Evolutionary conservation across 1,140 invertebrate genomes (phyloP).

Genomic region (Aphelenchoides avenae): DNA sequence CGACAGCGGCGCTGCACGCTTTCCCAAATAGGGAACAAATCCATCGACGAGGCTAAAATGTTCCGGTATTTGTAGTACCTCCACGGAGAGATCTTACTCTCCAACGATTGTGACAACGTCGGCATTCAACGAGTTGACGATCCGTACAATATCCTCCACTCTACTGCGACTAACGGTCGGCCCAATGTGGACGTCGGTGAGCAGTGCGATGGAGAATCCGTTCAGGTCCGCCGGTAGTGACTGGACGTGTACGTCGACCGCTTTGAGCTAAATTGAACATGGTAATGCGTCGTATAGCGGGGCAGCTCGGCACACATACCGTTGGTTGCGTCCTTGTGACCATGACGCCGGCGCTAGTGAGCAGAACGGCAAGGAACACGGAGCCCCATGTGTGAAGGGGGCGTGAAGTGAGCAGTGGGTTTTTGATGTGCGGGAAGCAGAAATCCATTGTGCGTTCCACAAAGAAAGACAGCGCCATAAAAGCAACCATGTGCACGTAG

Average conservation of each 20-base stretch:
- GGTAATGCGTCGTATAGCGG: not conserved
- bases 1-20: conserved; percentile 24
- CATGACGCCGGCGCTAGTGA: conserved; percentile 27
- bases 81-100: too few relatives aligned
- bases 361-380: conserved; percentile 19
- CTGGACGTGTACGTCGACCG: conserved; percentile 12
- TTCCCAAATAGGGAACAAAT: conserved; percentile 23
- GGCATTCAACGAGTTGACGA: conserved; percentile 30
- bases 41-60: conserved; percentile 42
- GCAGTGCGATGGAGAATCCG: conserved; percentile 41
- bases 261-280: conserved; percentile 15
- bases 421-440: conserved; percentile 12
- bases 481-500: conserved; percentile 23
- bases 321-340: conserved; percentile 8
- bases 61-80: too few relatives aligned
- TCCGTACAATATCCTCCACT: conserved; percentile 32
- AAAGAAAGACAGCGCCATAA: conserved; percentile 16
- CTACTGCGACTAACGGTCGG: conserved; percentile 34
- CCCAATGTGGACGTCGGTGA: conserved; percentile 48
- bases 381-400: conserved; percentile 26
- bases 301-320: conserved; percentile 17
- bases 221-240: conserved; percentile 27
- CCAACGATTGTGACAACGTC: conserved; percentile 38
- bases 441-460: conserved; percentile 15
- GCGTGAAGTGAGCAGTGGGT: conserved; percentile 29